phyloP scores from a whole-genome alignment of 2,797 vertebrate species.

The Poecile montanus region DNA sequence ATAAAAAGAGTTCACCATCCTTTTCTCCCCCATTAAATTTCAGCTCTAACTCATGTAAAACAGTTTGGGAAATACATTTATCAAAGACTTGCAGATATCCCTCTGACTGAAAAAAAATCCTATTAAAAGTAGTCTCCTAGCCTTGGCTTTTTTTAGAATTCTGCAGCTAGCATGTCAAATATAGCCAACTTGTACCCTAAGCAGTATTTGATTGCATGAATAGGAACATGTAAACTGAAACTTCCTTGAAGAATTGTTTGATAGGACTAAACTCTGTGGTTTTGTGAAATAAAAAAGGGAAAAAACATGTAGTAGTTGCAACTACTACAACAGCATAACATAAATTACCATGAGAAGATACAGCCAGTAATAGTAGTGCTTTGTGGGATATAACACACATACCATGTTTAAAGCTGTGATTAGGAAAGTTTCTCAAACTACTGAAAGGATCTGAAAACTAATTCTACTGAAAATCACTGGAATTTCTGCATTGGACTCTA shows the following conservation, averaged over 20 bases:
- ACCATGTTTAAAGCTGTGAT: neutral
- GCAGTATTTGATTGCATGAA: neutral
- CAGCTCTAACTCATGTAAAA: neutral
- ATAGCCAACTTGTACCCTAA: neutral
- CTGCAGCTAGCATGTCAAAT: neutral
- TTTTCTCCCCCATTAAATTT: slow-evolving; percentile 20
- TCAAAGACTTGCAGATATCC: neutral
- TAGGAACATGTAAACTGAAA: neutral
- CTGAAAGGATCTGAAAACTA: neutral
- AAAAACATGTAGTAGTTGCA: neutral
- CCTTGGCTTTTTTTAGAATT: neutral
- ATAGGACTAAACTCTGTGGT: neutral
- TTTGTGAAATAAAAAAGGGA: neutral
- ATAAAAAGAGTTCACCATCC: neutral
- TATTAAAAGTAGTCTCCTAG: neutral
- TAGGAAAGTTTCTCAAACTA: neutral
- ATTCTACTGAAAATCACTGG: neutral
- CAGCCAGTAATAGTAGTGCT: neutral
- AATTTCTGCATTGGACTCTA: neutral
- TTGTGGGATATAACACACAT: neutral
- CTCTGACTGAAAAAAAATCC: neutral
- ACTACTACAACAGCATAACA: neutral
- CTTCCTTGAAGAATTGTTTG: neutral
- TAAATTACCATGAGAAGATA: neutral
- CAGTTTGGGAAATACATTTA: neutral